Evolutionary conservation across 2,888 invertebrate genomes (phyloP), one percentile per base, ranked within the genome.

Genomic region (Caprella mutica): DNA sequence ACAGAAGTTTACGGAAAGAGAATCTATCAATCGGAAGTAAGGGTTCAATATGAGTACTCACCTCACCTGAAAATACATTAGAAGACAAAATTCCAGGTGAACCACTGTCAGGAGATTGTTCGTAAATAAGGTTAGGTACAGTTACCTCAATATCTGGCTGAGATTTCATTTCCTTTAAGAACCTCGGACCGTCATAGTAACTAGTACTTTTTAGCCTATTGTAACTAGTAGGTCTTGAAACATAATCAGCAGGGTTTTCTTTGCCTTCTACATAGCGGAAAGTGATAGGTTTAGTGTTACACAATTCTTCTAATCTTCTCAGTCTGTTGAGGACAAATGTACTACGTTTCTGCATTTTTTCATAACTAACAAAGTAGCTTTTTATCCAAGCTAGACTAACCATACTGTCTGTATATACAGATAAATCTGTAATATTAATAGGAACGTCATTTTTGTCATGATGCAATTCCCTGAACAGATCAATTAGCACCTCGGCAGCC

Each of bases 311-410:
- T 17, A 51, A 17, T 14, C 30, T 29, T 2, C 5, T 5, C 19
- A 51, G 33, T 3, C 51, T 12, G 26, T 51, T 51, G n/a, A 12
- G n/a, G 5, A 51, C 51, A 35, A 51, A 51, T 2, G 35, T 38
- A 23, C 35, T 35, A 6, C 21, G 5, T 35, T 51, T 51, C 24
- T 51, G 51, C 39, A 51, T 24, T 39, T 51, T 51, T n/a, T 51
- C 35, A 14, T 24, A 23, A 14, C 5, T 51, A n/a, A 19, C 12
- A 4, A 30, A 3, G 4, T 51, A 30, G 5, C 35, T 5, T 2
- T 51, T 23, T 2, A 51, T 9, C 51, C 51, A 35, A 3, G 26
- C 26, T 30, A 51, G 23, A 9, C 21, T 17, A 19, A 51, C 30
- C 21, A 30, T 3, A 14, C 51, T 51, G 23, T 51, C 51, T 19